Conservation (phyloP, 2,888 invertebrate genomes). For the Furcula furcula region DNA sequence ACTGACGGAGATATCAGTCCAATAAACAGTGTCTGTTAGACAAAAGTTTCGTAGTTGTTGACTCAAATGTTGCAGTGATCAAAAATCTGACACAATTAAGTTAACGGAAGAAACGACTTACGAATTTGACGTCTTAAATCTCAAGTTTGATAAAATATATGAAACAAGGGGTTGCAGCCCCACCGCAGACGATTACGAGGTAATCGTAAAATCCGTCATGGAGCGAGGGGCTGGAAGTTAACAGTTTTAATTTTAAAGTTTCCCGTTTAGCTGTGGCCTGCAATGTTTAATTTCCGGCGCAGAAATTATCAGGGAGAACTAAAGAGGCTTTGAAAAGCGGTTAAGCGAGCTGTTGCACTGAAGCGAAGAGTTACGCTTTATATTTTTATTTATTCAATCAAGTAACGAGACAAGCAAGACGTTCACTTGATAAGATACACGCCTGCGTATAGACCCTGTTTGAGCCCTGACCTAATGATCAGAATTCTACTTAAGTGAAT, state of each 20-base stretch:
- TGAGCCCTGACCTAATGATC: too few species aligned
- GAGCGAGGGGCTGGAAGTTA: constrained; percentile 51
- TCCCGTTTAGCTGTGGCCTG: constrained; percentile 54
- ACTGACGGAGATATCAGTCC: too few species aligned
- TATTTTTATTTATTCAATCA: not conserved
- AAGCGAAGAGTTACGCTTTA: not conserved
- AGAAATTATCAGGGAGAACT: constrained; percentile 66
- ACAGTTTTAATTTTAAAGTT: constrained; percentile 73
- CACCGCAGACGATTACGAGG: constrained; percentile 49
- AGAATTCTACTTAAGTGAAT: too few species aligned
- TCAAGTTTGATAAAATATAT: constrained; percentile 27
- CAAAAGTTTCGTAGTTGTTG: too few species aligned
- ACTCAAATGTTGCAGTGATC: too few species aligned
- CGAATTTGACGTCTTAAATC: not conserved
- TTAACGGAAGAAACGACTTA: not conserved
- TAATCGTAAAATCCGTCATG: constrained; percentile 55
- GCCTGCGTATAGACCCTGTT: too few species aligned
- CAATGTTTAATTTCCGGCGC: constrained; percentile 72
- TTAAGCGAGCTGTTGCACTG: constrained; percentile 18
- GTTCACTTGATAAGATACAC: too few species aligned
- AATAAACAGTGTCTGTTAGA: too few species aligned
- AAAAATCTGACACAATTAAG: too few species aligned
- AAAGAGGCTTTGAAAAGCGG: constrained; percentile 48
- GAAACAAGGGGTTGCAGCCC: constrained; percentile 35
- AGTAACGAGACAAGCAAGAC: too few species aligned